Base-by-base conservation (phyloP, 2,888 invertebrate genomes). In the Stratiomys singularior region DNA sequence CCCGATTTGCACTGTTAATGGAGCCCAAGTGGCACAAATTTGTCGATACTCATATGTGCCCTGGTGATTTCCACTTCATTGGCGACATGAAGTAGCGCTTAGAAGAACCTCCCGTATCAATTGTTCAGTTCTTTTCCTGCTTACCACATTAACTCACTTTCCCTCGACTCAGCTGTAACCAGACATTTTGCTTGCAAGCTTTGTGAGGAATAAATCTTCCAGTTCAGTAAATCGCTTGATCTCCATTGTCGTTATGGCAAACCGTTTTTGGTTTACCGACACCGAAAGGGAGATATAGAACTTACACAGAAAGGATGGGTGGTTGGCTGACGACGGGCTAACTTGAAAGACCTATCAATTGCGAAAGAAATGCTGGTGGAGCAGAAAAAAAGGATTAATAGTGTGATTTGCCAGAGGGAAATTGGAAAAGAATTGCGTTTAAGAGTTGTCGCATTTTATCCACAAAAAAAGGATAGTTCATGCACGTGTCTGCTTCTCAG, bases 191-290 rank as follows among this genome's bases (percentile, higher is more conserved):
- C 18, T 52, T 9, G 52, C 52, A 52, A 52, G 4, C 52, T 52
- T 52, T 37, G 3, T 13, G 52, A 52, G 9, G 67, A 44, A 67
- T 67, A 67, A 67, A 74, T 74, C 74, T 44, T 74, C 37, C 74
- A 74, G 58, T 44, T 74, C 74, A 74, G 58, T 74, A 74, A 60
- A 23, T 37, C 60, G 74, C 60, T 60, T 74, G 74, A 74, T 74
- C 74, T 74, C 60, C 52, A 1, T 74, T 74, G 74, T 58, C 60
- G 58, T 23, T 30, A 27, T 37, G 44, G 58, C 44, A 37, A 58
- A 44, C 44, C 21, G 37, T 74, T 72, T n/a, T 72, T 18, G 47
- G 69, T 23, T 18, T 66, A 37, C 66, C 37, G 37, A 66, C 37
- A 30, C 15, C 37, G n/a, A 52, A 18, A 9, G n/a, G n/a, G n/a